phyloP scores from a whole-genome alignment of 2,113 vertebrate genomes.

The Numenius arquata region DNA sequence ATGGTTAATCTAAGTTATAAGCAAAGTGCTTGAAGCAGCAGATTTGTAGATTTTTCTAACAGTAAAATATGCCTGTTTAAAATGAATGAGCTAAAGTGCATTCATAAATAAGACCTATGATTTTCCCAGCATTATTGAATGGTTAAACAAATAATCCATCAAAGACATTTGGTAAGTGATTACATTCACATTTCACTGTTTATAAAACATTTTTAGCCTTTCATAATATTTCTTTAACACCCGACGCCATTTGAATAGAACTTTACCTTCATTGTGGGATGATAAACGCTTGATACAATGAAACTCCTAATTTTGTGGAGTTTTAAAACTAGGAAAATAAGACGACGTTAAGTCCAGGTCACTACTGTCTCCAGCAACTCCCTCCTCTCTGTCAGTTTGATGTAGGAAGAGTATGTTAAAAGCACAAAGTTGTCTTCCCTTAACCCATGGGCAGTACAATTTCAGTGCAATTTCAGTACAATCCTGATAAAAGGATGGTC shows the following conservation, averaged over 20 bases:
- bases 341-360: background rate
- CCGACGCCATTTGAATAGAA: background rate
- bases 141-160: constrained; percentile 37
- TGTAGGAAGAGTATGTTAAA: background rate
- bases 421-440: background rate
- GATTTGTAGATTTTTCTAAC: constrained; percentile 6
- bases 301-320: background rate
- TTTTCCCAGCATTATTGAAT: background rate
- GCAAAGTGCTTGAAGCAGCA: background rate
- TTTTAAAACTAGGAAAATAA: background rate
- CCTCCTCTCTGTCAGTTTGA: background rate
- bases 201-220: constrained; percentile 1
- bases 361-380: background rate
- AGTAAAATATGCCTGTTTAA: constrained; percentile 41
- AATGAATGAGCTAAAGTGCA: constrained; percentile 25
- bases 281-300: background rate
- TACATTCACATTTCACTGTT: background rate
- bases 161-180: background rate
- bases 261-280: background rate
- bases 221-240: background rate
- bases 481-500: background rate
- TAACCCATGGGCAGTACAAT: background rate
- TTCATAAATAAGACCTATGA: background rate
- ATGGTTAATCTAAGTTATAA: background rate
- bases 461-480: too few relatives aligned